These are phyloP conservation scores for Pentamera pediparva DNA, from an alignment of 53 echinoderm and acorn worm species.

Conservation along the genomic window DNA sequence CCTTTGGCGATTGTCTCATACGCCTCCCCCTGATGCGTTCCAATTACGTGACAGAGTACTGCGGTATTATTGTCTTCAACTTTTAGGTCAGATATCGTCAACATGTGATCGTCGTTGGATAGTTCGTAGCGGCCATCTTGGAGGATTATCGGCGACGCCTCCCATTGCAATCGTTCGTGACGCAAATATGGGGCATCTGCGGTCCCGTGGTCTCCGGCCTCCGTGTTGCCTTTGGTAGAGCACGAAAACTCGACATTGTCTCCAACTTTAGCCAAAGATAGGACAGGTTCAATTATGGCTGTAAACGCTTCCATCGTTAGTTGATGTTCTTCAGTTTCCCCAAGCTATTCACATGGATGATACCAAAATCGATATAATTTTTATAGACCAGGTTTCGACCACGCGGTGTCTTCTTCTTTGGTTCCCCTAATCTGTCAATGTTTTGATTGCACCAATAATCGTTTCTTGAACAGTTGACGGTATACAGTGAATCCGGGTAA, in stretches of 20 bases:
- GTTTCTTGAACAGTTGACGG: no score
- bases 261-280: neutral
- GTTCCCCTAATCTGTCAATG: no score
- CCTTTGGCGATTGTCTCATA: neutral
- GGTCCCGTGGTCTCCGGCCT: neutral
- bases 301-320: neutral
- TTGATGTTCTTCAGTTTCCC: no score
- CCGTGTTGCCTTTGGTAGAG: neutral
- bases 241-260: slow-evolving; percentile 12
- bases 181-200: neutral
- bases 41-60: slow-evolving; percentile 1
- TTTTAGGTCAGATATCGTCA: neutral
- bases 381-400: no score
- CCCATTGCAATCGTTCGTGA: neutral
- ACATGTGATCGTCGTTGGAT: neutral
- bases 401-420: no score
- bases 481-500: no score
- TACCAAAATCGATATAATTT: no score
- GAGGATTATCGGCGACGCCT: neutral
- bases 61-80: slow-evolving; percentile 15
- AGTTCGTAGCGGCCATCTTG: slow-evolving; percentile 10
- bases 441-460: no score
- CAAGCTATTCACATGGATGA: no score
- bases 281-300: slow-evolving; percentile 1
- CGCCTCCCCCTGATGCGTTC: neutral